Conservation (phyloP, 2,113 vertebrate genomes). For the Silurus meridionalis region DNA sequence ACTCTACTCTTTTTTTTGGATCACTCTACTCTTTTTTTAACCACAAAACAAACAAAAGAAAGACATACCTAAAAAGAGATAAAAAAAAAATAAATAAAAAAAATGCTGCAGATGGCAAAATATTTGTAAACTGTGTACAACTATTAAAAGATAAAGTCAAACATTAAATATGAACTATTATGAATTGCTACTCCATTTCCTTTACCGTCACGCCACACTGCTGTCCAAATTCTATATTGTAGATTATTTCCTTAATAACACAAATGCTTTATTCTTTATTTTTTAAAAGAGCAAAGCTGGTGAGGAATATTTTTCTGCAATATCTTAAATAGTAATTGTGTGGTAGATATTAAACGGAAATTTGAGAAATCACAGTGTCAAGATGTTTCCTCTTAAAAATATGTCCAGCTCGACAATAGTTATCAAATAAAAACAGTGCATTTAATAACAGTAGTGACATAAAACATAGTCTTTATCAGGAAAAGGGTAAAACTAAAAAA, state of each 20-base stretch:
- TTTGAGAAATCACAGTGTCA: background rate
- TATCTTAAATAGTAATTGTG: background rate
- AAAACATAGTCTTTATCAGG: background rate
- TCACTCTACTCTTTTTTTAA: background rate
- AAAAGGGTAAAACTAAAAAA: conserved; percentile 1
- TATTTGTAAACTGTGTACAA: no score
- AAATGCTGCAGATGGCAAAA: background rate
- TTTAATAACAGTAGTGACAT: conserved; percentile 3
- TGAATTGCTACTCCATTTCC: background rate
- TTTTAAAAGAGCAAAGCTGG: background rate
- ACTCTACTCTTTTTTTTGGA: background rate
- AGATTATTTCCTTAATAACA: background rate
- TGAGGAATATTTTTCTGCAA: background rate
- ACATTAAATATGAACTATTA: no score
- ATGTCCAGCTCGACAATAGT: background rate
- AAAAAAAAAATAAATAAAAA: background rate
- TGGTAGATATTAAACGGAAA: background rate
- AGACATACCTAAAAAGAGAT: background rate
- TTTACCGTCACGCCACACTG: background rate
- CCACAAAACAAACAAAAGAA: background rate
- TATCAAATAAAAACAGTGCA: conserved; percentile 27
- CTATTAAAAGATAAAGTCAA: no score
- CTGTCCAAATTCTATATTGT: background rate
- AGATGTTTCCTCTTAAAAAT: background rate
- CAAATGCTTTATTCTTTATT: background rate